Conservation (phyloP, 2,888 invertebrate genomes). For the Athrips mouffetella region DNA sequence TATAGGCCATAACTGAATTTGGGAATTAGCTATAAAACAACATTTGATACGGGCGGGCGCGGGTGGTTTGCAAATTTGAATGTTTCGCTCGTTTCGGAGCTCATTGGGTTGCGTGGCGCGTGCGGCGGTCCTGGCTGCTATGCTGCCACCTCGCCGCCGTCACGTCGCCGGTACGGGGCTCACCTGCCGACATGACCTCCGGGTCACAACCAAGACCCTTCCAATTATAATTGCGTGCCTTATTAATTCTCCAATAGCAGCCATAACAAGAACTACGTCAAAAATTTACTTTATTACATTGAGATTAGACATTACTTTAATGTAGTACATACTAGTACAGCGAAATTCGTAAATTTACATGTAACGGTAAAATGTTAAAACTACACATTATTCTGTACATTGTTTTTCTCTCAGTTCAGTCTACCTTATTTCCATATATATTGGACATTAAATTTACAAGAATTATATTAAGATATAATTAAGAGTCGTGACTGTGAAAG, state of each 20-base stretch:
- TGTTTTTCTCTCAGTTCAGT: too few relatives aligned
- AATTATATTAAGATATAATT: conserved; percentile 55
- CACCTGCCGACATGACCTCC: background rate
- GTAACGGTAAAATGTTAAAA: too few relatives aligned
- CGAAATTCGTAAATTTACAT: too few relatives aligned
- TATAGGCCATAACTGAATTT: conserved; percentile 79
- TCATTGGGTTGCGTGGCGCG: conserved; percentile 73
- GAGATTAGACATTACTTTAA: too few relatives aligned
- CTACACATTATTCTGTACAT: too few relatives aligned
- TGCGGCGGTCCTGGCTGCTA: conserved; percentile 51
- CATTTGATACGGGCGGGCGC: conserved; percentile 78
- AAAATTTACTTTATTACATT: too few relatives aligned
- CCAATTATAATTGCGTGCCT: background rate
- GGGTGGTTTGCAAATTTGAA: conserved; percentile 75
- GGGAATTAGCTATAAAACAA: conserved; percentile 79
- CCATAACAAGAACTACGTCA: too few relatives aligned
- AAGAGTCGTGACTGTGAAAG: conserved; percentile 60
- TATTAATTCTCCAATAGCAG: background rate
- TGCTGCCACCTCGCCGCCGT: conserved; percentile 37
- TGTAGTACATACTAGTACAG: too few relatives aligned
- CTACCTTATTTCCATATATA: conserved; percentile 10
- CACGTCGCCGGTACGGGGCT: conserved; percentile 17
- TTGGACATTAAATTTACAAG: conserved; percentile 22
- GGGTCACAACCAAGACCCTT: background rate
- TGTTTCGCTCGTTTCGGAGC: conserved; percentile 66